Conservation (phyloP, 2,113 vertebrate genomes). For the Mobula hypostoma region DNA sequence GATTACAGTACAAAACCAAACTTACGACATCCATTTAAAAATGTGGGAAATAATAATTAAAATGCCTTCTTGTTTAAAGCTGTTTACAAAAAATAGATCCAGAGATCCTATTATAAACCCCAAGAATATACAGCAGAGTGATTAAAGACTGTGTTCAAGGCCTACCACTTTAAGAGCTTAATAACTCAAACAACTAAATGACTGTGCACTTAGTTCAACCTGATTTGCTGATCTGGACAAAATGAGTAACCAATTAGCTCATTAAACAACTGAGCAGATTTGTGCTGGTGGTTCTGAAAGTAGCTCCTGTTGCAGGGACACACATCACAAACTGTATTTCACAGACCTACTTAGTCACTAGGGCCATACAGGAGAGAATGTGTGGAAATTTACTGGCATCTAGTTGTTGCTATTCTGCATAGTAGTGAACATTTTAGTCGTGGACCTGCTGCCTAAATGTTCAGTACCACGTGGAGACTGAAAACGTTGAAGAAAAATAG, state of each 20-base stretch:
- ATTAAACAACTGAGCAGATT: background rate
- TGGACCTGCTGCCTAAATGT: no score
- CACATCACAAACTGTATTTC: background rate
- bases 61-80: background rate
- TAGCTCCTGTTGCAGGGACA: background rate
- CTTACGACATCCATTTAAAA: background rate
- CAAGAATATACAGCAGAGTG: no score
- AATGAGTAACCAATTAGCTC: conserved; percentile 11
- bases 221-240: background rate
- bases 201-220: background rate
- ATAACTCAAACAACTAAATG: background rate
- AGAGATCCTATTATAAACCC: background rate
- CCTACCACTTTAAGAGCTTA: background rate
- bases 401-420: no score
- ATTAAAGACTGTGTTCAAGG: background rate
- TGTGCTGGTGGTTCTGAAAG: background rate
- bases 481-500: no score
- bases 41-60: background rate
- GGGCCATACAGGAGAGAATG: background rate
- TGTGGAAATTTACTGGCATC: background rate
- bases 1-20: background rate
- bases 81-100: background rate
- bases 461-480: no score
- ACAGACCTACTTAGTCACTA: background rate
- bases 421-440: no score